Conservation (phyloP, 1,140 invertebrate species). For the Orussus abietinus region DNA sequence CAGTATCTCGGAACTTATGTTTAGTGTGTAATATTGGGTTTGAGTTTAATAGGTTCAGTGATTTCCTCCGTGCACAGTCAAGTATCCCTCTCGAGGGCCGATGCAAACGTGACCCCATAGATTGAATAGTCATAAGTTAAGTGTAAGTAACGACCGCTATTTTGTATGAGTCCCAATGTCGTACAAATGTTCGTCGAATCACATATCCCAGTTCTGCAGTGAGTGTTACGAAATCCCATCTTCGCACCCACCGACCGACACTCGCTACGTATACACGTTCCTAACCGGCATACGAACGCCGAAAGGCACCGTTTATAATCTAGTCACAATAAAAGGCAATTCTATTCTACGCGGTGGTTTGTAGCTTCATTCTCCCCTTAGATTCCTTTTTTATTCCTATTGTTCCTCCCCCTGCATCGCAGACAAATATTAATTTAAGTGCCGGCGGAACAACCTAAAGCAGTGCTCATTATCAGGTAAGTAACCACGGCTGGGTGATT, state of each 20-base stretch:
- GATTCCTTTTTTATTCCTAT: too few species aligned
- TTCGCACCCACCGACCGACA: slow-evolving; percentile 23
- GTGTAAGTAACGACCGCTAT: slow-evolving; percentile 46
- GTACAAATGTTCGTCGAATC: slow-evolving; percentile 48
- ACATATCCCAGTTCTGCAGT: slow-evolving; percentile 38
- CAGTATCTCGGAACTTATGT: too few species aligned
- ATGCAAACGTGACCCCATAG: slow-evolving; percentile 29
- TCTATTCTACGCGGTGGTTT: slow-evolving; percentile 48
- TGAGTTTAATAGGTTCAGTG: too few species aligned
- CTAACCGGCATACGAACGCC: slow-evolving; percentile 45
- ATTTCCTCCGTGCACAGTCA: too few species aligned
- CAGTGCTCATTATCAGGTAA: too few species aligned
- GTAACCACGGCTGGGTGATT: too few species aligned
- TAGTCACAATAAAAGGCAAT: slow-evolving; percentile 55
- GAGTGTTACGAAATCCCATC: slow-evolving; percentile 28
- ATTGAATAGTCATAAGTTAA: slow-evolving; percentile 37
- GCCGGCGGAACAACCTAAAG: too few species aligned
- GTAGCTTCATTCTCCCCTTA: too few species aligned
- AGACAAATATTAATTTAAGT: too few species aligned
- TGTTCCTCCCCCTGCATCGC: too few species aligned
- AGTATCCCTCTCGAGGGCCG: slow-evolving; percentile 3
- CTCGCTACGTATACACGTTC: slow-evolving; percentile 46
- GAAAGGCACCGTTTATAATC: slow-evolving; percentile 51
- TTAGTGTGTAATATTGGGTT: too few species aligned
- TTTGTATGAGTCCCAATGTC: slow-evolving; percentile 50